Base-by-base conservation (phyloP, 1,140 invertebrate genomes). In the Tribolium castaneum region DNA sequence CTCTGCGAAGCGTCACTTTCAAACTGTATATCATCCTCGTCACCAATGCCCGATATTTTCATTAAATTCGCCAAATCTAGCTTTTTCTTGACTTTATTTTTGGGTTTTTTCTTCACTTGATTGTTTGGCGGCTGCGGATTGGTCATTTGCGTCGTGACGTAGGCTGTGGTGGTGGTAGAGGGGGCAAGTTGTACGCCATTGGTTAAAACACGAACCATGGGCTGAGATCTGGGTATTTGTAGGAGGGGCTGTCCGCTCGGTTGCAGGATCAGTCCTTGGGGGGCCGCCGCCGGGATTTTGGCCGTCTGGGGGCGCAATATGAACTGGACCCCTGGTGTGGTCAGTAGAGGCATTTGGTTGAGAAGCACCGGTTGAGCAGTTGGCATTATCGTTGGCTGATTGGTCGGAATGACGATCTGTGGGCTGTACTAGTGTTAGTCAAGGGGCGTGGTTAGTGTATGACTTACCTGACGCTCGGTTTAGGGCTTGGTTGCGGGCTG, bases 31-130 rank as follows among this genome's bases (percentile, higher is more conserved):
- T 86, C 86, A 66, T 87, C 86, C 25, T 87, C 86, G 59, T 87
- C 86, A 35, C 86, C 85, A 45, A 87, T 86, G 1, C 84, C 85
- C 35, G 84, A 86, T 84, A 90, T 82, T 84, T 90, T 90, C 89
- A 90, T 90, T 10, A 90, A 88, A 83, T 90, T 90, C 50, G 89
- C 89, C 74, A 90, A 84, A 83, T 90, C 89, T 50, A 90, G 81
- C 83, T 89, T 89, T 77, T 87, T 86, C 73, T 87, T 87, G 22
- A 83, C 82, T 75, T 87, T 87, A 75, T 83, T 84, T 76, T 87
- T 87, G 0, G 85, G 84, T 70, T 85, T 85, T 77, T 83, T 86
- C 76, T 86, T 86, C 1, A 80, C 39, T 34, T 78, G 76, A 19
- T 82, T 81, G 39, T 81, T 80, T 19, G 79, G 82, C 16, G 80